A percentile compares a stretch with the other conserved stretches of the same genome.
phyloP scores from a whole-genome alignment of 1,140 invertebrate species.

The Aphelinus atriplicis region DNA sequence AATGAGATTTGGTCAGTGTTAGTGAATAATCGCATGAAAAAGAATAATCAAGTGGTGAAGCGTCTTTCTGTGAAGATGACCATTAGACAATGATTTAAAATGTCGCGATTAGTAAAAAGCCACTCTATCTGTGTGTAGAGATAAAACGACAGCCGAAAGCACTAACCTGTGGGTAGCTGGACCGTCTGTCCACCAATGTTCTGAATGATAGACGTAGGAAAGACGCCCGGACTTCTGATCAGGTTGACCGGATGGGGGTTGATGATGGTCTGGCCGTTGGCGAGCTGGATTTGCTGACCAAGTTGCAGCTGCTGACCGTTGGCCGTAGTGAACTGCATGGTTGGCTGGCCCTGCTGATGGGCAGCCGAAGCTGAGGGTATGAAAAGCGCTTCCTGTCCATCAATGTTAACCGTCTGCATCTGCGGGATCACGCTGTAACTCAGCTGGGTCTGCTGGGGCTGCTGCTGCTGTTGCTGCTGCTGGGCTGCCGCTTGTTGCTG shows the following conservation, averaged over 20 bases:
- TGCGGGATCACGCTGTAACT: constrained; percentile 75
- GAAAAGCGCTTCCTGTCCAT: constrained; percentile 91
- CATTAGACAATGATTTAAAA: too few species aligned
- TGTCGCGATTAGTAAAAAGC: too few species aligned
- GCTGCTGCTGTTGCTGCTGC: constrained; percentile 60
- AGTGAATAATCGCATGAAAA: too few species aligned
- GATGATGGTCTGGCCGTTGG: constrained; percentile 65
- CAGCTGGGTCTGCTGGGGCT: constrained; percentile 65
- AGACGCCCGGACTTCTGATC: constrained; percentile 60
- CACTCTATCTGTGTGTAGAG: too few species aligned
- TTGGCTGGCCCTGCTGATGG: constrained; percentile 59
- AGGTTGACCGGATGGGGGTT: constrained; percentile 68
- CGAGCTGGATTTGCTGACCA: constrained; percentile 69
- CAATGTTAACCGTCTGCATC: constrained; percentile 90
- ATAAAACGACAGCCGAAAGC: background rate
- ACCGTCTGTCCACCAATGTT: constrained; percentile 65
- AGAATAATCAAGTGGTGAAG: too few species aligned
- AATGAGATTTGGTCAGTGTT: too few species aligned
- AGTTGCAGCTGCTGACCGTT: constrained; percentile 66
- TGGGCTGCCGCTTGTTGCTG: constrained; percentile 50
- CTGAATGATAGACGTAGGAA: constrained; percentile 63
- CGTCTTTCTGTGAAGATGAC: too few species aligned
- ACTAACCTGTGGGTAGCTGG: constrained; percentile 62
- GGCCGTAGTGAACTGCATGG: constrained; percentile 61
- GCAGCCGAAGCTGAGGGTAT: constrained; percentile 73